Evolutionary conservation across 2,888 invertebrate genomes (phyloP), one percentile per base, ranked within the genome.

Genomic region (Aporophyla lueneburgensis): DNA sequence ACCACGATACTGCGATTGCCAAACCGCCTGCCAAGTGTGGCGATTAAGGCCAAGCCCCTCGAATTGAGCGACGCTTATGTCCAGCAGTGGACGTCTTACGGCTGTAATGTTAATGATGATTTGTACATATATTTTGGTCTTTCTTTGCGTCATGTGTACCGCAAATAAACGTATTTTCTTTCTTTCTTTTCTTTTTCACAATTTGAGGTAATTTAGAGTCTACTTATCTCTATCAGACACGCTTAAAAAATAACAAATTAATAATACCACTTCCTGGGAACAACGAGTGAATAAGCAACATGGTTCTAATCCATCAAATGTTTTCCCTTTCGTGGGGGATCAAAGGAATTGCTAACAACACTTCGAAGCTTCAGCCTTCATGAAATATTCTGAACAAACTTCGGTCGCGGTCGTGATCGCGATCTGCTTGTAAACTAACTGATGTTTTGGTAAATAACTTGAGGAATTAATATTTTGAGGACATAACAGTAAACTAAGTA

Each of bases 281-380:
- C 68, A 68, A 59, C 66, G 21, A 80, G 59, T 66, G 54, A 75
- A 85, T 80, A 81, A 78, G 56, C 71, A 79, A 84, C 71, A 71
- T 67, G 72, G 68, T 79, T 63, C 65, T 74, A 79, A 85, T 86
- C 78, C 74, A 82, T 81, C 78, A 87, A 77, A 87, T 78, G 75
- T 76, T 79, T 80, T 71, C 63, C 58, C 71, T 58, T 65, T 24
- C 27, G 71, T 70, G 61, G 12, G 61, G 69, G 82, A 81, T 87
- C 80, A 86, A 87, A 84, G 82, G 87, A 81, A 85, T 87, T 53
- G 71, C 81, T 80, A 81, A 85, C 85, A 74, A 71, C 59, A 67
- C 71, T 71, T 62, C 33, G 24, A 61, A 61, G 71, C 70, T 71
- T 75, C 53, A 75, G 43, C 51, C 61, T 73, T 78, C 69, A 79